Base-by-base conservation (phyloP, 2,113 vertebrate genomes). In the Perca flavescens region DNA sequence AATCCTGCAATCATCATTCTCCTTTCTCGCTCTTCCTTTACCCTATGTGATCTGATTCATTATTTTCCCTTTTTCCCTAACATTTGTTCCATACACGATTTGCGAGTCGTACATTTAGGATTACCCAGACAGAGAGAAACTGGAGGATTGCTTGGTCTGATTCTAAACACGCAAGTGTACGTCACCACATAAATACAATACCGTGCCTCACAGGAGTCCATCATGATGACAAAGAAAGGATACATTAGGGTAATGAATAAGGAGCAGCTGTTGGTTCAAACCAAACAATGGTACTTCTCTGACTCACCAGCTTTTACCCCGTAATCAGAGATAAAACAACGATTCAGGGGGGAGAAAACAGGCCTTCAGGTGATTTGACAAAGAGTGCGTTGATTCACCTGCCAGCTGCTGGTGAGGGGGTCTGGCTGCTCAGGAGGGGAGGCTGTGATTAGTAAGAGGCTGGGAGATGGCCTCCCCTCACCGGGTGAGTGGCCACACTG, bases 361-460 rank as follows among this genome's bases (percentile, higher is more conserved):
- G 74, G 34, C 46, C 54, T 83, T 77, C 87, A 92, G 92, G 93
- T 94, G 89, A 85, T 68, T 69, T n/a, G 62, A 90, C 90, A 91
- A 94, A 90, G 91, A 72, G 57, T 1, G 50, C 82, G 87, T 89
- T 93, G 92, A 88, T 86, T 88, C 93, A 93, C 91, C 92, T 94
- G 92, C 83, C 85, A 79, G 90, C 83, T 84, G 86, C 74, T 57
- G 50, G 21, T 66, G 79, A 46, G 79, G 58, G 40, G 68, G 66
- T 60, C 61, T 46, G 83, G 68, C 62, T 36, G 74, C 52, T 81
- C 46, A 13, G 50, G 73, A 50, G 76, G 54, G 79, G 12, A 12
- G 63, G 79, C 71, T 54, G 85, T 90, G 85, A 92, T 93, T 89
- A 93, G 87, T 77, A 49, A 50, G 47, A 43, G 36, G 66, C 70